Base-by-base conservation (phyloP, 2,113 vertebrate species). In the Uropsilus gracilis region DNA sequence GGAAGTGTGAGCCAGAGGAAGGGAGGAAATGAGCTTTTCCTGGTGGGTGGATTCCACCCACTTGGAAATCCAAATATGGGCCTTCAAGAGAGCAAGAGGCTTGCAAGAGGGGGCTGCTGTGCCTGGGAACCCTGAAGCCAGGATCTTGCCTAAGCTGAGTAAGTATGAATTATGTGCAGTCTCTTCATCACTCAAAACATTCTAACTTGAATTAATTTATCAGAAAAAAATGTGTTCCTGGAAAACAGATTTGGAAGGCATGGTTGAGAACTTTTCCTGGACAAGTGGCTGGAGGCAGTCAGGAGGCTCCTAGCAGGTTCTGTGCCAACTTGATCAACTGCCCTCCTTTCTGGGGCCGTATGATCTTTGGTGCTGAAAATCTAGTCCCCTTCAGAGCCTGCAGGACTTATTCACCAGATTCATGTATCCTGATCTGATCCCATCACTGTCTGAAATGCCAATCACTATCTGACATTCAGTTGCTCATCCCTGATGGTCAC, bases 11-110 rank as follows among this genome's bases (percentile, higher is more conserved):
- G 39, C 83, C 66, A 86, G 32, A 59, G 28, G 16, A 10, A 83
- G 63, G 72, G 82, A 95, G 93, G 95, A 97, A 95, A 84, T 85
- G 59, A 95, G 59, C 5, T 59, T 84, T 97, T 90, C 87, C 85
- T 66, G 55, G 44, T 57, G 42, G 83, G 63, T 63, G 72, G 81
- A 95, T 92, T 92, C 50, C 22, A 50, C 59, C 37, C 73, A 83
- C 66, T 32, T 66, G 89, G 69, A 86, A 96, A 96, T 59, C 80
- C 69, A 96, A 94, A 90, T 86, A 55, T 91, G 64, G 81, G 59
- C 34, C 48, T 96, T 37, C 22, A 6, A 88, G 59, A 69, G 63
- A 55, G 53, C 53, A 22, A 22, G 11, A 24, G 32, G 90, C 11
- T 4, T 3, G 16, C 4, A 57, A 57, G 66, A 88, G 34, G 11